phyloP scores from a whole-genome alignment of 2,113 vertebrate species.

The Gnathonemus echidnorhynchus region DNA sequence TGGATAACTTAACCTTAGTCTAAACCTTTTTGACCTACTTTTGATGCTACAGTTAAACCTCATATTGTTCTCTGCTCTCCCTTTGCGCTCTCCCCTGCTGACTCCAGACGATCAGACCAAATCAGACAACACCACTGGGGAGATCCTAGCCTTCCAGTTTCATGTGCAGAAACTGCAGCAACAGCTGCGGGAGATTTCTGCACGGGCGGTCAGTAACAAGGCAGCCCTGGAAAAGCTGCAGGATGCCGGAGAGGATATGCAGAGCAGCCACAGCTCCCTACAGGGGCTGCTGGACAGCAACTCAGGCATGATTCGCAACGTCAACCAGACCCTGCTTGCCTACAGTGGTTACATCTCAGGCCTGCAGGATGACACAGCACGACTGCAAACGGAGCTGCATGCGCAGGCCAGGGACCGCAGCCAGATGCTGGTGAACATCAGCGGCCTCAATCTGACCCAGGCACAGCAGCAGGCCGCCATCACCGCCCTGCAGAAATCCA shows the following conservation, averaged over 20 bases:
- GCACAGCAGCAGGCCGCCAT: conserved; percentile 77
- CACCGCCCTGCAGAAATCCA: conserved; percentile 70
- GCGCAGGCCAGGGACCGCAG: conserved; percentile 75
- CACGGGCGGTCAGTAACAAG: conserved; percentile 77
- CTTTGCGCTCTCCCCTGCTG: not conserved
- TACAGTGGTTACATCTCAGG: conserved; percentile 70
- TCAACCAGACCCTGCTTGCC: conserved; percentile 81
- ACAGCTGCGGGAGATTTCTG: conserved; percentile 76
- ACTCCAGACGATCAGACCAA: conserved; percentile 79
- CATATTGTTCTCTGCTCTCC: not conserved
- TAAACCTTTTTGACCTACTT: not conserved
- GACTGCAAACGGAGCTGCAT: conserved; percentile 76
- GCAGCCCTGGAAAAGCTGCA: conserved; percentile 78
- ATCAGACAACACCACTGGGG: conserved; percentile 78
- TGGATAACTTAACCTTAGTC: not conserved
- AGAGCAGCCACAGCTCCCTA: conserved; percentile 75
- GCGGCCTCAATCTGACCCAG: conserved; percentile 85
- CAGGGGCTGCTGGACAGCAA: conserved; percentile 75
- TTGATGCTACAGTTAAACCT: not conserved
- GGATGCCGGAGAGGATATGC: conserved; percentile 67
- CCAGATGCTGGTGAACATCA: conserved; percentile 69
- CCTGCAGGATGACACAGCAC: conserved; percentile 74
- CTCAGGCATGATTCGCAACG: conserved; percentile 68
- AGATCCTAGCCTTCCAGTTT: conserved; percentile 81
- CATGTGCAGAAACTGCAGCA: conserved; percentile 76